These are phyloP conservation scores for Petrocephalus zakoni DNA, from an alignment of 2,113 vertebrate genomes.

Conservation along the genomic window DNA sequence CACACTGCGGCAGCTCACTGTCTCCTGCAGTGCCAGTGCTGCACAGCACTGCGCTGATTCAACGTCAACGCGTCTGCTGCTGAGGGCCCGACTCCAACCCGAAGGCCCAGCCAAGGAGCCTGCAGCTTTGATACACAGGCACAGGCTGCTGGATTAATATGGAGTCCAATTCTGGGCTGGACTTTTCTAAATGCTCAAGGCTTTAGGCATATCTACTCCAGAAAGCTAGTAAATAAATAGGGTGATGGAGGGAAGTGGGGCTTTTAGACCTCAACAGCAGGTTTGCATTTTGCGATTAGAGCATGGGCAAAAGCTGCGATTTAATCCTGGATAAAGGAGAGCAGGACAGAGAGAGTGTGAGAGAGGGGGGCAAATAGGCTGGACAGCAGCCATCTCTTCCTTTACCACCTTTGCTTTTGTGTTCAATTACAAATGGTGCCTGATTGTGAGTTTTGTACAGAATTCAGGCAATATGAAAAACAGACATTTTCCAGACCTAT, in stretches of 20 bases:
- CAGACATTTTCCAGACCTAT: not conserved
- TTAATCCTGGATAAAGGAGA: conserved; percentile 33
- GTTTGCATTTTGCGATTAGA: conserved; percentile 31
- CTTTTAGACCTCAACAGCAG: not conserved
- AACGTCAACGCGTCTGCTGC: not conserved
- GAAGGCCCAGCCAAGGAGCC: not conserved
- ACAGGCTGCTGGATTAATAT: conserved; percentile 1
- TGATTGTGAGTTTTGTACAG: not conserved
- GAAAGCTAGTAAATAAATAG: not conserved
- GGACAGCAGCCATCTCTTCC: not conserved
- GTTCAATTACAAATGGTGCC: not conserved
- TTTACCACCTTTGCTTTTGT: not conserved
- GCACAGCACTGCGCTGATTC: not conserved
- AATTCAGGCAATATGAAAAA: not conserved
- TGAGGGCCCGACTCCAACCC: not conserved
- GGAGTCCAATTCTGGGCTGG: not conserved
- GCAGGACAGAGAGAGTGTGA: not conserved
- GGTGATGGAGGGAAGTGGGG: not conserved
- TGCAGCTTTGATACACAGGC: not conserved
- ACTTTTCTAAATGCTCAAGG: conserved; percentile 4
- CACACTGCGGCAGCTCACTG: not conserved
- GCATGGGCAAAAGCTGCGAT: conserved; percentile 17
- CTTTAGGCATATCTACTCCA: not conserved
- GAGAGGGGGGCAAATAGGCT: not conserved
- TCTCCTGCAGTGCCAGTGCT: not conserved